Evolutionary conservation across 2,113 vertebrate species (phyloP).

Genomic region (Sebastes fasciatus): DNA sequence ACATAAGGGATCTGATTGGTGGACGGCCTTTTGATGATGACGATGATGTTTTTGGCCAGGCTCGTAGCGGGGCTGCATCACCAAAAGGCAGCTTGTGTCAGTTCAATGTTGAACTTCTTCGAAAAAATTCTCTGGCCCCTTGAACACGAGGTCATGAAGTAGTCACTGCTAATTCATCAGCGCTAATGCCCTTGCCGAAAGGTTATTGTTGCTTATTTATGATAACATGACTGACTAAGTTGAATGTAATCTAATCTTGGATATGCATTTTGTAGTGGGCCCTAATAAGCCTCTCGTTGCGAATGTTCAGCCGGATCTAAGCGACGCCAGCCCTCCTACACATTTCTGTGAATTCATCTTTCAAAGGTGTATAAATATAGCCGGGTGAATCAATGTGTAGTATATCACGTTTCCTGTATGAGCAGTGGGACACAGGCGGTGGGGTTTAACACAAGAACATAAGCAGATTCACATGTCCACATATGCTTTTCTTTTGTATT

Average conservation of each 20-base stretch:
- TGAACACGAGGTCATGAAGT: slow-evolving; percentile 48
- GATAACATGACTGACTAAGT: slow-evolving; percentile 36
- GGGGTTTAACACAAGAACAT: slow-evolving; percentile 46
- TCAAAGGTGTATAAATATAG: slow-evolving; percentile 66
- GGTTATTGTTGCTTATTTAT: slow-evolving; percentile 62
- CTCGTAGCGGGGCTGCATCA: slow-evolving; percentile 38
- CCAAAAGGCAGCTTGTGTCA: slow-evolving; percentile 66
- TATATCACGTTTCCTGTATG: slow-evolving; percentile 48
- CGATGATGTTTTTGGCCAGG: slow-evolving; percentile 53
- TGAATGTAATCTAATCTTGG: slow-evolving; percentile 41
- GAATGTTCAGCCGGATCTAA: slow-evolving; percentile 35
- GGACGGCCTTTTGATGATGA: slow-evolving; percentile 44
- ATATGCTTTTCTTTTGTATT: too few species aligned
- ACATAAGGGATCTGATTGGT: slow-evolving; percentile 46
- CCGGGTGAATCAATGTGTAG: slow-evolving; percentile 49
- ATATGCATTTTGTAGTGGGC: slow-evolving; percentile 21
- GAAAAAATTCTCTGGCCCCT: slow-evolving; percentile 39
- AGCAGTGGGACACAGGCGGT: slow-evolving; percentile 41
- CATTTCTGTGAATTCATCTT: slow-evolving; percentile 42
- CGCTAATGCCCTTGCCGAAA: slow-evolving; percentile 53
- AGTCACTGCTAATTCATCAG: slow-evolving; percentile 60
- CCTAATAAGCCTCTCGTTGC: slow-evolving; percentile 14
- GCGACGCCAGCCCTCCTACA: slow-evolving; percentile 30
- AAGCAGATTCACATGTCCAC: slow-evolving; percentile 20
- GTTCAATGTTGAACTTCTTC: slow-evolving; percentile 55